Conservation (phyloP, 1,140 invertebrate genomes). For the Scaptomyza hsui region DNA sequence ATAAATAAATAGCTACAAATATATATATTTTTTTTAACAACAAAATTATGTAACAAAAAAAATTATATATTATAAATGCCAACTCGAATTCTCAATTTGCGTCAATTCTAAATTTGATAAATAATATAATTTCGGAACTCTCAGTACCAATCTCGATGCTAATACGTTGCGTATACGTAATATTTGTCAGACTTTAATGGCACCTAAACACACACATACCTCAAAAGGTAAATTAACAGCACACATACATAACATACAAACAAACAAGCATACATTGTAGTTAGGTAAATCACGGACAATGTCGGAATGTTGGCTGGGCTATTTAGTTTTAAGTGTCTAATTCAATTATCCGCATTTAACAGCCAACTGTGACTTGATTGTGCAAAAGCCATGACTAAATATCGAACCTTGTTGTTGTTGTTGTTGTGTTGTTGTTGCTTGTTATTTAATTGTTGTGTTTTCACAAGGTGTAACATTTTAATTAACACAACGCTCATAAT, state of each 20-base stretch:
- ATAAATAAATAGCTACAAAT: too few species aligned
- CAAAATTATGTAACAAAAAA: too few species aligned
- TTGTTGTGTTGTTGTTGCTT: conserved; percentile 28
- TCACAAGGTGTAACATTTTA: conserved; percentile 80
- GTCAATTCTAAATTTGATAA: too few species aligned
- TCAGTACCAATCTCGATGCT: neutral
- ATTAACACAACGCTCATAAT: conserved; percentile 74
- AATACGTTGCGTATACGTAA: conserved; percentile 24
- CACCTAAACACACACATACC: conserved; percentile 22
- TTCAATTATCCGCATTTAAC: conserved; percentile 78
- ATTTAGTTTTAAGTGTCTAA: conserved; percentile 76
- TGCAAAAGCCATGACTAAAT: conserved; percentile 78
- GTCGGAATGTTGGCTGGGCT: conserved; percentile 31
- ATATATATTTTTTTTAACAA: too few species aligned
- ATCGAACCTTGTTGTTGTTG: conserved; percentile 39
- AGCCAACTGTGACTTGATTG: conserved; percentile 71
- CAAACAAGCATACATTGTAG: too few species aligned
- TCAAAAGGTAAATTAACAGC: conserved; percentile 52
- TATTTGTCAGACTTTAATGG: neutral
- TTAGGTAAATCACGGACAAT: too few species aligned
- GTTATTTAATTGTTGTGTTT: conserved; percentile 41
- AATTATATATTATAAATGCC: too few species aligned
- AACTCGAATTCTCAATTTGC: too few species aligned
- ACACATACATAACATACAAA: conserved; percentile 38
- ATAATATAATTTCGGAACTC: neutral